Conservation (phyloP, 2,797 vertebrate species). For the Leucoraja ocellata region DNA sequence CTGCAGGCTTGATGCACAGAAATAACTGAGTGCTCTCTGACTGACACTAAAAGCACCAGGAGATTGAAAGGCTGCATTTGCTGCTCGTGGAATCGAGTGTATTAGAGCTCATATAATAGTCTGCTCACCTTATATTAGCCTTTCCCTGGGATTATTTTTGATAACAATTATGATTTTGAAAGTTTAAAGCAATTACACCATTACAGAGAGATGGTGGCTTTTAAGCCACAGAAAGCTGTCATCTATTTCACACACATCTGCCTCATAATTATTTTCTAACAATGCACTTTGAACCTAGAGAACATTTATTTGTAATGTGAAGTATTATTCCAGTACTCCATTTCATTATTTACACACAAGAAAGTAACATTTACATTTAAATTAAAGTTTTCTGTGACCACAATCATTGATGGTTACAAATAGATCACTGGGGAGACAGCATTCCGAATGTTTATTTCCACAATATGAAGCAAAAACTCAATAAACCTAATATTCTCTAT, state of each 20-base stretch:
- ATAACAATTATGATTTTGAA: constrained; percentile 77
- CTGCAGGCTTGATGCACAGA: constrained; percentile 86
- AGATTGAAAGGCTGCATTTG: constrained; percentile 82
- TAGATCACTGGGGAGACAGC: neutral
- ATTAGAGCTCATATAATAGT: constrained; percentile 78
- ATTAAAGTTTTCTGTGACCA: constrained; percentile 23
- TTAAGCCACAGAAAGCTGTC: constrained; percentile 74
- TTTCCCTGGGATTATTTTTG: constrained; percentile 85
- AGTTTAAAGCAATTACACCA: constrained; percentile 79
- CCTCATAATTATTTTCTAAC: constrained; percentile 85
- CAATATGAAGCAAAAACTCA: neutral
- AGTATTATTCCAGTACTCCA: constrained; percentile 37
- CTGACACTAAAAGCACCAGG: constrained; percentile 93
- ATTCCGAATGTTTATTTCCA: constrained; percentile 12
- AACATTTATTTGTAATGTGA: constrained; percentile 14
- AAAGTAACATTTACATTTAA: constrained; percentile 38
- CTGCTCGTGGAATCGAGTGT: constrained; percentile 76
- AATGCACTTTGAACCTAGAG: constrained; percentile 60
- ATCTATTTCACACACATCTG: constrained; percentile 73
- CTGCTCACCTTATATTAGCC: constrained; percentile 86
- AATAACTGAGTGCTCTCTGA: constrained; percentile 97
- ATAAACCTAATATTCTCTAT: neutral
- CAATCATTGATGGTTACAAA: neutral
- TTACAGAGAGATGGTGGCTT: constrained; percentile 72
- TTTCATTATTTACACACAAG: constrained; percentile 38